Percentiles rank a stretch among this genome's conserved stretches.
phyloP scores from a whole-genome alignment of 2,888 invertebrate genomes.

The Pyrgus malvae region DNA sequence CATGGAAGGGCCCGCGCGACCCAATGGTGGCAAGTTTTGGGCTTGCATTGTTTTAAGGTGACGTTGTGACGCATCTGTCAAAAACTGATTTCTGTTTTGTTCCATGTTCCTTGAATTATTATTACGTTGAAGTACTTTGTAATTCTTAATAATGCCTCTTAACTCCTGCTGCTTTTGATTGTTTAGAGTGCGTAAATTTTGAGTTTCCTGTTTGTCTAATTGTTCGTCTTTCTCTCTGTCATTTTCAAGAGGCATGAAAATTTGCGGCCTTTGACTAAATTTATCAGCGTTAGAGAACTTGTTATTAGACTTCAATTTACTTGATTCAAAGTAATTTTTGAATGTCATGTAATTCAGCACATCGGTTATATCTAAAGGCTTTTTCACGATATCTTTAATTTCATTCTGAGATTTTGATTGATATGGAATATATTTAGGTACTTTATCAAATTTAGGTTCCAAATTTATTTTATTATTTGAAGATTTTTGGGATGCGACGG shows the following conservation, averaged over 20 bases:
- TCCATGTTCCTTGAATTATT: slow-evolving; percentile 48
- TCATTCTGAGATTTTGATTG: slow-evolving; percentile 53
- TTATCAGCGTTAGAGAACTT: slow-evolving; percentile 40
- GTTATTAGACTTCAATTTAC: slow-evolving; percentile 56
- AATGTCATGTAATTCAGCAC: slow-evolving; percentile 61
- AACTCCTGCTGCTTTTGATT: slow-evolving; percentile 57
- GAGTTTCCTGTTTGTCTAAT: slow-evolving; percentile 36
- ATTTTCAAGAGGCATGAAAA: slow-evolving; percentile 43
- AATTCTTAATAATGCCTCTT: slow-evolving; percentile 67
- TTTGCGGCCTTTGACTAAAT: slow-evolving; percentile 44
- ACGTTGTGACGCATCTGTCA: slow-evolving; percentile 51
- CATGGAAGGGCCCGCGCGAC: slow-evolving; percentile 70
- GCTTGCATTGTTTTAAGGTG: slow-evolving; percentile 50
- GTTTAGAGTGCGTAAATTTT: slow-evolving; percentile 42
- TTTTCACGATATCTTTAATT: slow-evolving; percentile 48
- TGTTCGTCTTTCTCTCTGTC: slow-evolving; percentile 35
- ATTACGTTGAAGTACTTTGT: slow-evolving; percentile 69
- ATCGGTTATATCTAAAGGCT: slow-evolving; percentile 58
- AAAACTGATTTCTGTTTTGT: slow-evolving; percentile 45
- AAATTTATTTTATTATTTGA: slow-evolving; percentile 38
- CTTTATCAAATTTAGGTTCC: slow-evolving; percentile 51
- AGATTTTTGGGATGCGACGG: slow-evolving; percentile 20
- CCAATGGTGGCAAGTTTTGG: slow-evolving; percentile 63
- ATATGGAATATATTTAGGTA: slow-evolving; percentile 49
- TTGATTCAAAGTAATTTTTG: slow-evolving; percentile 68